These are phyloP conservation scores for Epinotia ramella DNA, from an alignment of 2,888 invertebrate genomes.

Conservation along the genomic window DNA sequence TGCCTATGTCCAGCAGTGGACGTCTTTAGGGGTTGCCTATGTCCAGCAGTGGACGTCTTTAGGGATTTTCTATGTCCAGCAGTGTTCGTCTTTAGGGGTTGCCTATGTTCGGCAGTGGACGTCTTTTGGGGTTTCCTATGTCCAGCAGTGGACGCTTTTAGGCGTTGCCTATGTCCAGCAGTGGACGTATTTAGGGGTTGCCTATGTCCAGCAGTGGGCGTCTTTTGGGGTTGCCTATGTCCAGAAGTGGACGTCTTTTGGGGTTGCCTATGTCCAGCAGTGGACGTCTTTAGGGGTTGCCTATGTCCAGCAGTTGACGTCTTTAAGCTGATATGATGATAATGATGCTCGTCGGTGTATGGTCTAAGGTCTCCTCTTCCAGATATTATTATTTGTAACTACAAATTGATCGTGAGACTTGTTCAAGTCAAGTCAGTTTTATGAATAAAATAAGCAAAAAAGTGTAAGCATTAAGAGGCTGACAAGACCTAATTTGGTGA, in stretches of 20 bases:
- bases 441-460: slow-evolving; percentile 12
- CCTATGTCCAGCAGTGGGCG: no score
- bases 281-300: not conserved
- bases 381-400: not conserved
- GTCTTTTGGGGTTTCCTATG: not conserved
- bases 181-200: no score
- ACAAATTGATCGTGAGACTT: not conserved
- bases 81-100: not conserved
- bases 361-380: not conserved
- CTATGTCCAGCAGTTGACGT: no score
- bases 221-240: not conserved
- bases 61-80: not conserved
- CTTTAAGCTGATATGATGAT: no score
- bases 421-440: not conserved
- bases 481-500: no score
- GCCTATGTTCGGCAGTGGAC: no score
- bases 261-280: not conserved
- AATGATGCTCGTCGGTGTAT: not conserved
- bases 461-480: slow-evolving; percentile 31
- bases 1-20: no score
- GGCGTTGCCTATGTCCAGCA: not conserved
- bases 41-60: not conserved
- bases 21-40: not conserved
- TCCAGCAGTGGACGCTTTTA: not conserved
- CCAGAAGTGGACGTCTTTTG: not conserved